Conservation (phyloP, 2,113 vertebrate genomes). For the Aix galericulata region DNA sequence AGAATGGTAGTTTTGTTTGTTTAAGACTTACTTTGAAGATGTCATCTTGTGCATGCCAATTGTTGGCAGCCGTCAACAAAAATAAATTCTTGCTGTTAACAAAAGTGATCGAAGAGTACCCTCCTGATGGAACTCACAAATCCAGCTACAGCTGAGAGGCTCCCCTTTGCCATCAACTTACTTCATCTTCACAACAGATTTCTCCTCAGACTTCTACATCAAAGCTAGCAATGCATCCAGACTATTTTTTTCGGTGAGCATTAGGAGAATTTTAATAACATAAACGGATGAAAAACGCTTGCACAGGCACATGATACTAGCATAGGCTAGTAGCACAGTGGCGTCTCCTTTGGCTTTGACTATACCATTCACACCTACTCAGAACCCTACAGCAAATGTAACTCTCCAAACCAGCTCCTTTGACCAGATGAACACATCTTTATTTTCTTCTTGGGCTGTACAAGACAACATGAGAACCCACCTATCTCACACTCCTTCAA, state of each 20-base stretch:
- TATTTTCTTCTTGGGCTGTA: background rate
- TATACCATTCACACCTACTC: background rate
- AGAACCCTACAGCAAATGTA: background rate
- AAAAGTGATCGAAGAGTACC: background rate
- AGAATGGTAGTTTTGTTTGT: background rate
- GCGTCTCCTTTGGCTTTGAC: background rate
- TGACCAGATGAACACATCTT: background rate
- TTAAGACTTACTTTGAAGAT: background rate
- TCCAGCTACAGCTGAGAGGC: background rate
- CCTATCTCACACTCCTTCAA: background rate
- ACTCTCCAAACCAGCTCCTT: background rate
- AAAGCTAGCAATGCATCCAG: background rate
- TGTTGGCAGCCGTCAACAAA: background rate
- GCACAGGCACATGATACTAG: background rate
- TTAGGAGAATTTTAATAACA: background rate
- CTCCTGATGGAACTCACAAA: background rate
- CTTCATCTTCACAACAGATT: background rate
- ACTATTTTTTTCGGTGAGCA: background rate
- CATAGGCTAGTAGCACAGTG: background rate
- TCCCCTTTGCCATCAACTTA: background rate
- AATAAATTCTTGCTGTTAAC: constrained; percentile 3
- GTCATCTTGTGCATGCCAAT: background rate
- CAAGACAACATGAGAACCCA: accelerated
- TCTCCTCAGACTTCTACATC: background rate
- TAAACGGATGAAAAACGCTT: background rate